Evolutionary conservation across 2,888 invertebrate species (phyloP), one percentile per base, ranked within the genome.

Genomic region (Ryuthela nishihirai): DNA sequence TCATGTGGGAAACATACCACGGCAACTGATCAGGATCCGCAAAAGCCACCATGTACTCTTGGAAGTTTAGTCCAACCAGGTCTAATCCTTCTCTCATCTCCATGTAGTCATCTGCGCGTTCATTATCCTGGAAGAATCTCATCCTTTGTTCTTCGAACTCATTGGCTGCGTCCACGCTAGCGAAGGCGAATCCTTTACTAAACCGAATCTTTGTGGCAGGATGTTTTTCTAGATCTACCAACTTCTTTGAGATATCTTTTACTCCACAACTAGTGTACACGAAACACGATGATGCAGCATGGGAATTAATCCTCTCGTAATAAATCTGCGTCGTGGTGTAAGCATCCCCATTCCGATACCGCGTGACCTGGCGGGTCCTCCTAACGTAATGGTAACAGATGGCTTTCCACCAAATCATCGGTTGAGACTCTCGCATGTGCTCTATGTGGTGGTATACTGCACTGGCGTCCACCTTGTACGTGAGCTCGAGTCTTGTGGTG

Each of bases 391-490:
- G 88, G 74, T 88, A 88, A 72, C 87, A 87, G 56, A 87, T 81
- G 35, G 87, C 87, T 71, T 87, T 87, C 88, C 88, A 89, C 88
- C 88, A 89, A 40, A 88, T 84, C 50, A 87, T 80, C 0, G 88
- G 88, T 56, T 82, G 80, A 0, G 87, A 83, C 34, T 80, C 80
- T 67, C 81, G 77, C 79, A 87, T 79, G 52, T 82, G 80, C 41
- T 81, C 78, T 3, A 85, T 80, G 69, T 82, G 80, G 24, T 83
- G 80, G 63, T 82, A 79, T 32, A 85, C 84, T 9, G 83, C 80
- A 12, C 80, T 80, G 12, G 83, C 82, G 65, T 83, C 83, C 46
- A 83, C 83, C 68, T 75, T 72, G 61, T 55, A 60, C 2, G 60
- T 42, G 2, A 60, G 45, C 20, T 54, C 84, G 59, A 85, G 81